Conservation (phyloP, 2,113 vertebrate species). For the Triplophysa dalaica region DNA sequence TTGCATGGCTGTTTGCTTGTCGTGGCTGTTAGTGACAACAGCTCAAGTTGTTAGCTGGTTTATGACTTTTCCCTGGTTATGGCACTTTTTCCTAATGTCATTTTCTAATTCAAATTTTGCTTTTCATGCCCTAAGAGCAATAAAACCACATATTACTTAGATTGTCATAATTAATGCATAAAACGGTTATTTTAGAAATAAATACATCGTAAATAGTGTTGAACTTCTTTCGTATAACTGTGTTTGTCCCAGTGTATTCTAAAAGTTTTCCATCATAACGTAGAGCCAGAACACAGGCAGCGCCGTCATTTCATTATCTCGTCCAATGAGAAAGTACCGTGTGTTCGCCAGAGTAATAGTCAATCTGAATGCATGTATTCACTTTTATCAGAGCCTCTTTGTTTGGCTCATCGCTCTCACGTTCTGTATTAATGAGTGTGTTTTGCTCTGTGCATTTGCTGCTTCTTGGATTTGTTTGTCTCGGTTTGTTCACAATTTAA, state of each 20-base stretch:
- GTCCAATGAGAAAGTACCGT: constrained; percentile 20
- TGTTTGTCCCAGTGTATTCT: constrained; percentile 66
- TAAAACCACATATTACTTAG: no score
- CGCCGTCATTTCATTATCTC: constrained; percentile 23
- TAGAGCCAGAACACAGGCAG: constrained; percentile 49
- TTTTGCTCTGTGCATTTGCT: constrained; percentile 49
- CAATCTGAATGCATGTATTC: constrained; percentile 51
- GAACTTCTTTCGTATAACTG: constrained; percentile 32
- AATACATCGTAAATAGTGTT: no score
- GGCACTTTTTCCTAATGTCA: no score
- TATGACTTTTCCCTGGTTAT: not conserved
- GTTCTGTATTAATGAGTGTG: constrained; percentile 51
- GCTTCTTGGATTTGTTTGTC: constrained; percentile 38
- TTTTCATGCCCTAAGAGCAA: no score
- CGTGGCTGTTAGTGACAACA: no score
- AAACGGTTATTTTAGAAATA: no score
- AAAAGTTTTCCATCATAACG: constrained; percentile 51
- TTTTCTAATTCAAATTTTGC: no score
- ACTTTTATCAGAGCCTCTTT: constrained; percentile 54
- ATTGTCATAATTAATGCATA: no score
- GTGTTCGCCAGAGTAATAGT: constrained; percentile 34
- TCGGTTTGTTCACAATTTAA: constrained; percentile 41
- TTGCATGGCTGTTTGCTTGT: no score
- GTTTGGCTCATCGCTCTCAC: constrained; percentile 44
- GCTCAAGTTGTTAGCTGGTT: not conserved